Percentiles rank a stretch among this genome's conserved stretches.
Evolutionary conservation across 2,113 vertebrate genomes (phyloP).

Genomic region (Myotis lucifugus): DNA sequence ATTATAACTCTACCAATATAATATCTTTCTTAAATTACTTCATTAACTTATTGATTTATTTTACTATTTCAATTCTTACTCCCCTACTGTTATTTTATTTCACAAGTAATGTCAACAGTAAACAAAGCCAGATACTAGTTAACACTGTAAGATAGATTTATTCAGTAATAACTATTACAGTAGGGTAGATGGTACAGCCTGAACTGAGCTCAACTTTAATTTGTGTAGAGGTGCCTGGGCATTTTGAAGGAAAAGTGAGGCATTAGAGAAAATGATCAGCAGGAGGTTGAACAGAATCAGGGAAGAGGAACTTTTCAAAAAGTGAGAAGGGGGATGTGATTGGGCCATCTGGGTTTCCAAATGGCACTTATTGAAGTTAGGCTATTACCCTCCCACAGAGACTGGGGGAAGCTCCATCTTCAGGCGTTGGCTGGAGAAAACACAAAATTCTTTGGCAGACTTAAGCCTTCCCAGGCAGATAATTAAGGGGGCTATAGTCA

Average conservation of each 20-base stretch:
- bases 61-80: background rate
- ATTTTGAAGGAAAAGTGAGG: background rate
- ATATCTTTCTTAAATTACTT: background rate
- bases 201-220: background rate
- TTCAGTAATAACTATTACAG: background rate
- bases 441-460: background rate
- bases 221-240: background rate
- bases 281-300: background rate
- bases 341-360: background rate
- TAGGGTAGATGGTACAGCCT: background rate
- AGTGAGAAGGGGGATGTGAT: background rate
- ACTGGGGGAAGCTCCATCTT: background rate
- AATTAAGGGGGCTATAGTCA: background rate
- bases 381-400: background rate
- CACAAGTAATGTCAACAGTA: background rate
- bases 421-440: background rate
- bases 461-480: background rate
- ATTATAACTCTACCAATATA: background rate
- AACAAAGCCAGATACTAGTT: background rate
- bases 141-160: background rate
- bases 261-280: accelerated
- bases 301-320: background rate
- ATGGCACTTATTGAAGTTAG: background rate
- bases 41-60: background rate
- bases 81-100: background rate